A percentile compares a stretch with the other conserved stretches of the same genome.
Evolutionary conservation across 2,113 vertebrate species (phyloP).

Genomic region (Bos taurus): DNA sequence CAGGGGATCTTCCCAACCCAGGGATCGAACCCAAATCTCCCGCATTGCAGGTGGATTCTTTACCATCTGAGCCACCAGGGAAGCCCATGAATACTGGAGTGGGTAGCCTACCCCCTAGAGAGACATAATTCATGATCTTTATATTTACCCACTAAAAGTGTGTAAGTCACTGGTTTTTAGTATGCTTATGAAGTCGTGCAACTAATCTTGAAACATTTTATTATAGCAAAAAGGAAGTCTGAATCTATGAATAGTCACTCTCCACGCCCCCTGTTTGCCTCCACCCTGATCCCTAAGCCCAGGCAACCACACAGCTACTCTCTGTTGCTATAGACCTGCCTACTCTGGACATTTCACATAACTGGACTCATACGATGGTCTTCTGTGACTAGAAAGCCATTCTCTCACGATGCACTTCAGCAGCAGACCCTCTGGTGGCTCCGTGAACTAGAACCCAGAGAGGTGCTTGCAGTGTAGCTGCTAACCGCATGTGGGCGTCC

Average conservation of each 20-base stretch:
- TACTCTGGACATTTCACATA: not conserved
- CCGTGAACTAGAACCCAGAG: not conserved
- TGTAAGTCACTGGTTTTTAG: not conserved
- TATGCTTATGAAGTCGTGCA: not conserved
- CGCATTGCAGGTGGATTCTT: not conserved
- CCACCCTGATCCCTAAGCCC: not conserved
- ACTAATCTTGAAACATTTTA: not conserved
- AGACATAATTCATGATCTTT: not conserved
- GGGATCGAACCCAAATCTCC: not conserved
- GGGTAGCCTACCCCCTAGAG: not conserved
- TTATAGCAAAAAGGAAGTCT: not conserved
- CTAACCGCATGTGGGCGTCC: not conserved
- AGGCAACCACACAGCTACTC: not conserved
- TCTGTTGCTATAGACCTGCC: not conserved
- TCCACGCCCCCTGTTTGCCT: accelerated
- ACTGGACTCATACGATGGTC: not conserved
- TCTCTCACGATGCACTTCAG: not conserved
- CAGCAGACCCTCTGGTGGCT: not conserved
- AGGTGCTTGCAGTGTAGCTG: not conserved
- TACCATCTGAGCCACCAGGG: not conserved
- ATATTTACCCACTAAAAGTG: not conserved
- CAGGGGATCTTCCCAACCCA: not conserved
- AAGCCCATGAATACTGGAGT: not conserved
- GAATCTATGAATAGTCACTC: not conserved
- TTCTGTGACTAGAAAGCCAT: not conserved